Conservation (phyloP, 2,113 vertebrate genomes). For the Ptilorrhoa leucosticta region DNA sequence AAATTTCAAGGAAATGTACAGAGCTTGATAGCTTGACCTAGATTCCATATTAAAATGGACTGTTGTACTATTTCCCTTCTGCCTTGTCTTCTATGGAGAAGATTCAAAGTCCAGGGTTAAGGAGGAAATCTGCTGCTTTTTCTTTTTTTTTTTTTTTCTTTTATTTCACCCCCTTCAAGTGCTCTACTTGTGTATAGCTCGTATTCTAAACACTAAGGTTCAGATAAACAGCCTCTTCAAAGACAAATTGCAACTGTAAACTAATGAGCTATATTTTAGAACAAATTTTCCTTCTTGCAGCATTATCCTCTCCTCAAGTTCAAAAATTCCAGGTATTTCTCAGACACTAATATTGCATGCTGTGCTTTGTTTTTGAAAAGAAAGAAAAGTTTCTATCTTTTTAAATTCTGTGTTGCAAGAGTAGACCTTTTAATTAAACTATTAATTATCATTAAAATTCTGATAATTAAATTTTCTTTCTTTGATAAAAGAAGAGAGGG, state of each 20-base stretch:
- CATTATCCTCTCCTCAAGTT: not conserved
- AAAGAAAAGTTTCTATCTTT: not conserved
- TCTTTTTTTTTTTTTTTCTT: not conserved
- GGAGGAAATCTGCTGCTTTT: not conserved
- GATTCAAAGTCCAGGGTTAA: not conserved
- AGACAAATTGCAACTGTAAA: not conserved
- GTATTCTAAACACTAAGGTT: not conserved
- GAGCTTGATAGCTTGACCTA: constrained; percentile 16
- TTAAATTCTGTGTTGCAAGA: not conserved
- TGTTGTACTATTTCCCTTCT: not conserved
- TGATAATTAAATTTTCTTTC: not conserved
- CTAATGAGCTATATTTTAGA: not conserved
- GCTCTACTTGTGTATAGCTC: not conserved
- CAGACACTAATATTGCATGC: not conserved
- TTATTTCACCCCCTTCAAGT: not conserved
- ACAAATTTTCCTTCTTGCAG: not conserved
- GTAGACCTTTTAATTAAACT: not conserved
- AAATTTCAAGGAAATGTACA: not conserved
- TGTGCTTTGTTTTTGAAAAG: not conserved
- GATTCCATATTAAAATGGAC: not conserved
- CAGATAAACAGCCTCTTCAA: not conserved
- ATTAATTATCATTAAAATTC: not conserved
- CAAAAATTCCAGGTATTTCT: not conserved
- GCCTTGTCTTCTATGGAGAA: not conserved
- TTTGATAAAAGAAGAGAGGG: not conserved